Conservation (phyloP, 2,113 vertebrate genomes). For the Trematomus loennbergii region DNA sequence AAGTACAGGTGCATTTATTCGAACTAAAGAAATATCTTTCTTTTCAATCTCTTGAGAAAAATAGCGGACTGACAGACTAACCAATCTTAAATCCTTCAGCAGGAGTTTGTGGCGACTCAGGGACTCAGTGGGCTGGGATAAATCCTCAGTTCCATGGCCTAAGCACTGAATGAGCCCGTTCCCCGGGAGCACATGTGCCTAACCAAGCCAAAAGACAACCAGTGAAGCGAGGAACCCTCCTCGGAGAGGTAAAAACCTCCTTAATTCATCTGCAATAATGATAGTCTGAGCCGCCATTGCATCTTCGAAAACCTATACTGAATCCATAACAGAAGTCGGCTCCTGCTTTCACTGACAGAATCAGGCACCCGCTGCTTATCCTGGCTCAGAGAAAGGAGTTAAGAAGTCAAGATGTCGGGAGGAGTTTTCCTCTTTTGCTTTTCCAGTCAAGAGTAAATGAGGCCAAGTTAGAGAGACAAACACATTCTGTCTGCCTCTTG, state of each 20-base stretch:
- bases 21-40: slow-evolving; percentile 44
- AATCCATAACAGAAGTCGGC: slow-evolving; percentile 49
- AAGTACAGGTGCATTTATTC: slow-evolving; percentile 48
- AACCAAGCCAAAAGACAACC: slow-evolving; percentile 71
- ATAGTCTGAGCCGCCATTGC: slow-evolving; percentile 57
- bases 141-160: slow-evolving; percentile 78
- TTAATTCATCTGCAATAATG: slow-evolving; percentile 74
- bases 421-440: slow-evolving; percentile 51
- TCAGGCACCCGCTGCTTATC: slow-evolving; percentile 19
- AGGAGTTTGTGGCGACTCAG: slow-evolving; percentile 63
- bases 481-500: slow-evolving; percentile 75
- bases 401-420: slow-evolving; percentile 59
- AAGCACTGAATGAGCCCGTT: slow-evolving; percentile 66
- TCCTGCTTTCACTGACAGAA: slow-evolving; percentile 19
- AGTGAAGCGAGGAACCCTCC: slow-evolving; percentile 66
- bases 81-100: slow-evolving; percentile 73
- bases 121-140: slow-evolving; percentile 79
- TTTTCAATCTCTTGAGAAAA: slow-evolving; percentile 34
- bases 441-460: slow-evolving; percentile 53
- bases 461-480: slow-evolving; percentile 72
- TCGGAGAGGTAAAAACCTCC: slow-evolving; percentile 66
- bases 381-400: slow-evolving; percentile 51
- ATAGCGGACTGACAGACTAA: slow-evolving; percentile 51
- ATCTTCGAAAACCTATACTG: slow-evolving; percentile 45
- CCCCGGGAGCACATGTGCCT: slow-evolving; percentile 65